Evolutionary conservation across 35 echinoderm and acorn worm species (phyloP).

Genomic region (Chiridota heheva): DNA sequence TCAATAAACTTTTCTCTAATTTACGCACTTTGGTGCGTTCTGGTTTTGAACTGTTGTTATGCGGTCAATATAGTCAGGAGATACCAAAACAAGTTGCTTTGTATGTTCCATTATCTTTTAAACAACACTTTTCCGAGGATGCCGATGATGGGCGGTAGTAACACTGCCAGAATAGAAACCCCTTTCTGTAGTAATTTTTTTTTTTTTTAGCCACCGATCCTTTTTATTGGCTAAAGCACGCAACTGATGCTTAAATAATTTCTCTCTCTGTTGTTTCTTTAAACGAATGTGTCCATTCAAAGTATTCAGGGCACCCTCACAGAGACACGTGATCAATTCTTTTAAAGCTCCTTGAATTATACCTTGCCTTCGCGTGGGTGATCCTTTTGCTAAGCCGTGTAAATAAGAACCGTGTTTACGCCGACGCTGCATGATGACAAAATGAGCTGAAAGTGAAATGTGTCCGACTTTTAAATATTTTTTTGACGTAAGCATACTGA

Average conservation of each 20-base stretch:
- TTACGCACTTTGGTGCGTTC: too few species aligned
- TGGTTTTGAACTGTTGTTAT: too few species aligned
- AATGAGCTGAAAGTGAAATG: not conserved
- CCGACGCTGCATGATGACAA: not conserved
- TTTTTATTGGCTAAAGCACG: not conserved
- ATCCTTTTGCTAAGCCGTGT: not conserved
- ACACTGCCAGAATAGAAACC: not conserved
- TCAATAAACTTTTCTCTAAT: too few species aligned
- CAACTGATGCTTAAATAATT: not conserved
- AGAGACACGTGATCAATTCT: slow-evolving; percentile 23
- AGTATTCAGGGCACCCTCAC: slow-evolving; percentile 16
- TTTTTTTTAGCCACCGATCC: not conserved
- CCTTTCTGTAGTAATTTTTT: not conserved
- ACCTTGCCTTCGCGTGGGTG: not conserved
- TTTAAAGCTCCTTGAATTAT: slow-evolving; percentile 17
- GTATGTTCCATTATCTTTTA: too few species aligned
- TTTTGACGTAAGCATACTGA: slow-evolving; percentile 43
- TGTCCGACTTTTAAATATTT: not conserved
- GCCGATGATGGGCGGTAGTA: slow-evolving; percentile 18
- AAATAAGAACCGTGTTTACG: slow-evolving; percentile 15
- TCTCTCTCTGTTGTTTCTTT: not conserved
- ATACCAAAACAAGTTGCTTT: too few species aligned
- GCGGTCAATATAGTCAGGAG: too few species aligned
- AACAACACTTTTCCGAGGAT: too few species aligned
- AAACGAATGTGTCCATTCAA: slow-evolving; percentile 3